Conservation (phyloP, 2,113 vertebrate species). For the Chiloscyllium plagiosum region DNA sequence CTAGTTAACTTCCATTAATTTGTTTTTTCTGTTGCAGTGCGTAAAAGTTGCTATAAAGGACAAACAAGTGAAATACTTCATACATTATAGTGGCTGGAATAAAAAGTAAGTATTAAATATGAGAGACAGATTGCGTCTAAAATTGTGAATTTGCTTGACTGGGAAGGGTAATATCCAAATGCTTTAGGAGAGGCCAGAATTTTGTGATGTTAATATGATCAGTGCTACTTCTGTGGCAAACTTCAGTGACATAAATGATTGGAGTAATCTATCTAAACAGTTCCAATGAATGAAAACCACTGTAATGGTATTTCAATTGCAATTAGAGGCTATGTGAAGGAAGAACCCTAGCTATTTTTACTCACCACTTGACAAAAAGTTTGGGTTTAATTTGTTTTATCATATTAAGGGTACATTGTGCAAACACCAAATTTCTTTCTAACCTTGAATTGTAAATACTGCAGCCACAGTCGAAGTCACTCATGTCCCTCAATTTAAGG, state of each 20-base stretch:
- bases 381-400: background rate
- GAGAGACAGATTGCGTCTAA: background rate
- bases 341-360: background rate
- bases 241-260: background rate
- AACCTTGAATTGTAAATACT: background rate
- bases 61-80: slow-evolving; percentile 99
- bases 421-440: background rate
- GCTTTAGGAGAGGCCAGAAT: background rate
- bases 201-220: no score
- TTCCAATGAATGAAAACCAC: background rate
- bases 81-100: slow-evolving; percentile 99
- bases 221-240: background rate
- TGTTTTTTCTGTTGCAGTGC: slow-evolving; percentile 68
- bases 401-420: background rate
- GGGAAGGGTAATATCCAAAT: background rate
- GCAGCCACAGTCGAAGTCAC: background rate
- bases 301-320: background rate
- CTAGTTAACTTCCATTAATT: background rate
- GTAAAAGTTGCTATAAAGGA: slow-evolving; percentile 98
- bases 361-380: background rate
- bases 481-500: background rate
- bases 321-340: background rate
- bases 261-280: background rate
- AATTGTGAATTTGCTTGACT: background rate
- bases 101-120: slow-evolving; percentile 82